Conservation (phyloP, 2,113 vertebrate genomes). For the Eurystomus gularis region DNA sequence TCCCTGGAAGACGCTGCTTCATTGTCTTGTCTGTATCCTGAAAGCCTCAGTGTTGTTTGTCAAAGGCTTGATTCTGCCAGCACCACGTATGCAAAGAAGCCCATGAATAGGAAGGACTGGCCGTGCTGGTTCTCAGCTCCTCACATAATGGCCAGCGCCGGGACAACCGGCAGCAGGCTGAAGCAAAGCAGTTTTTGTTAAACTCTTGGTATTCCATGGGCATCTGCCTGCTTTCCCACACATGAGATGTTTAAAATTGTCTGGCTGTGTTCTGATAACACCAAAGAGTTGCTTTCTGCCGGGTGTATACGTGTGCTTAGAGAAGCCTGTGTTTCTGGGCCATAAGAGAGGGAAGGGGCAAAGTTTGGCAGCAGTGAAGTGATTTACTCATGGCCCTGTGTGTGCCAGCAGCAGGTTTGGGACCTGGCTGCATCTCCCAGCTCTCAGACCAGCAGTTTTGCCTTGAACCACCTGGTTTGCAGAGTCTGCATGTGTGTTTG, state of each 20-base stretch:
- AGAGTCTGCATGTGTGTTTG: fast-evolving
- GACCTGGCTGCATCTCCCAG: background rate
- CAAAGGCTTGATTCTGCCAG: constrained; percentile 40
- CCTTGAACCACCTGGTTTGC: background rate
- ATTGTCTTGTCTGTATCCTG: constrained; percentile 47
- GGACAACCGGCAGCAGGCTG: background rate
- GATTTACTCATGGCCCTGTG: fast-evolving
- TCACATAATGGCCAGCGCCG: background rate
- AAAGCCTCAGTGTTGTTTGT: constrained; percentile 57
- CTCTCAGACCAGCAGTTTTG: background rate
- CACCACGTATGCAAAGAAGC: constrained; percentile 36
- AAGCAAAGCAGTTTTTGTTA: background rate
- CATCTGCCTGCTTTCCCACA: fast-evolving
- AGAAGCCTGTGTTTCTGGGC: fast-evolving
- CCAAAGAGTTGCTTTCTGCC: background rate
- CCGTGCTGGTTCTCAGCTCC: background rate
- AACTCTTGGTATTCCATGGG: background rate
- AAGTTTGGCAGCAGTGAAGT: background rate
- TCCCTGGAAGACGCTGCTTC: constrained; percentile 57
- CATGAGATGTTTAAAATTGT: background rate
- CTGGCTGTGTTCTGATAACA: background rate
- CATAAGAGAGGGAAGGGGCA: background rate
- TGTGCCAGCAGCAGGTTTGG: background rate
- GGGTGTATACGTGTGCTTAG: background rate
- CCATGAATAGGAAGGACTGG: background rate